Conservation (phyloP, 2,888 invertebrate species). For the Acleris emargana region DNA sequence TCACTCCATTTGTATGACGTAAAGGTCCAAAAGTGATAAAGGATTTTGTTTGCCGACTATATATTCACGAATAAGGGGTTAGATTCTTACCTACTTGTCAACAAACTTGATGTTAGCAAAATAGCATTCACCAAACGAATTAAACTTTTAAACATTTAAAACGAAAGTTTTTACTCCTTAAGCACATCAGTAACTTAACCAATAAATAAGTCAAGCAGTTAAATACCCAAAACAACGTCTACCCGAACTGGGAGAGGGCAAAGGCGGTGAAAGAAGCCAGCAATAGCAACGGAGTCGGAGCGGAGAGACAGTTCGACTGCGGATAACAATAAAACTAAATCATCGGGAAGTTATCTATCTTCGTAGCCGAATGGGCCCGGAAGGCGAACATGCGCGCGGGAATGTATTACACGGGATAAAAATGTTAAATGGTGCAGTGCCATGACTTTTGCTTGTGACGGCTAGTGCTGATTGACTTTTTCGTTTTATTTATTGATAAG, state of each 20-base stretch:
- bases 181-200: too few relatives aligned
- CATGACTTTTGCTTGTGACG: conserved; percentile 54
- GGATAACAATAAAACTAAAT: conserved; percentile 83
- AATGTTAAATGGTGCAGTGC: conserved; percentile 71
- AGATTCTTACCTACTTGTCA: too few relatives aligned
- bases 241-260: conserved; percentile 39
- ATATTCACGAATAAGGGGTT: too few relatives aligned
- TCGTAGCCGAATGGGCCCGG: conserved; percentile 62
- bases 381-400: conserved; percentile 67
- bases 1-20: too few relatives aligned
- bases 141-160: too few relatives aligned
- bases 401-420: conserved; percentile 69
- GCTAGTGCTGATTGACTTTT: too few relatives aligned
- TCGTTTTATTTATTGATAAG: too few relatives aligned
- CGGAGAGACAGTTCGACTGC: conserved; percentile 67
- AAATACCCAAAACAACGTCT: conserved; percentile 35
- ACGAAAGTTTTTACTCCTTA: too few relatives aligned
- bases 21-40: too few relatives aligned
- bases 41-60: too few relatives aligned
- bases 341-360: conserved; percentile 83
- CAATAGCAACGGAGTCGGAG: conserved; percentile 44
- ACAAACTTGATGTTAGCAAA: too few relatives aligned
- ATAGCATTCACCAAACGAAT: too few relatives aligned
- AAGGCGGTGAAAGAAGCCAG: conserved; percentile 41
- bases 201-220: conserved; percentile 16